Percentiles rank a stretch among this genome's conserved stretches.
Evolutionary conservation across 2,797 vertebrate species (phyloP).

Genomic region (Diplodus sargus): DNA sequence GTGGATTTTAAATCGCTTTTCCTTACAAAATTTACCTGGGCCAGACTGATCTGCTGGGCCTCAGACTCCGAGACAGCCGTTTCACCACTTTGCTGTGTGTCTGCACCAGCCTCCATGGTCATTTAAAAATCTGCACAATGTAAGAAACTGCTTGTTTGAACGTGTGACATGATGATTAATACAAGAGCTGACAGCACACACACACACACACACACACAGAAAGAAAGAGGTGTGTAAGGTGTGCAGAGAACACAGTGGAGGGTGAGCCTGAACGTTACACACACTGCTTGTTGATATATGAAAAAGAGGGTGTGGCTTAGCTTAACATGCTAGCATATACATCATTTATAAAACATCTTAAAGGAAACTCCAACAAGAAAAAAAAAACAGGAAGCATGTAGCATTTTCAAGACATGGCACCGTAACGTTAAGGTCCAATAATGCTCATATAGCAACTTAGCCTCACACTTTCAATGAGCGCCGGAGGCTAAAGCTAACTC

Average conservation of each 20-base stretch:
- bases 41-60: slow-evolving; percentile 95
- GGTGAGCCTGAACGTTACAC: neutral
- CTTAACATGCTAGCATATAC: slow-evolving; percentile 34
- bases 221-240: rapidly evolving
- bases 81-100: slow-evolving; percentile 97
- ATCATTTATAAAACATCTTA: neutral
- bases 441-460: neutral
- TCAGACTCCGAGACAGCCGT: slow-evolving; percentile 95
- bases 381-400: rapidly evolving
- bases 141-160: neutral
- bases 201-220: neutral
- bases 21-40: slow-evolving; percentile 88
- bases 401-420: rapidly evolving
- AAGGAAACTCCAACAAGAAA: rapidly evolving
- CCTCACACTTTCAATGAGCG: neutral
- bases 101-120: slow-evolving; percentile 99
- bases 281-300: slow-evolving; percentile 7
- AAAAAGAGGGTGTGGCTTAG: slow-evolving; percentile 75
- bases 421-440: neutral
- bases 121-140: slow-evolving; percentile 92
- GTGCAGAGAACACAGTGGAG: neutral
- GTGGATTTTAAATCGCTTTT: neutral
- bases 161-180: neutral
- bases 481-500: slow-evolving; percentile 22
- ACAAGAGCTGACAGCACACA: neutral